These are phyloP conservation scores for Tetragnatha montana DNA, from an alignment of 2,888 invertebrate species.

Conservation along the genomic window DNA sequence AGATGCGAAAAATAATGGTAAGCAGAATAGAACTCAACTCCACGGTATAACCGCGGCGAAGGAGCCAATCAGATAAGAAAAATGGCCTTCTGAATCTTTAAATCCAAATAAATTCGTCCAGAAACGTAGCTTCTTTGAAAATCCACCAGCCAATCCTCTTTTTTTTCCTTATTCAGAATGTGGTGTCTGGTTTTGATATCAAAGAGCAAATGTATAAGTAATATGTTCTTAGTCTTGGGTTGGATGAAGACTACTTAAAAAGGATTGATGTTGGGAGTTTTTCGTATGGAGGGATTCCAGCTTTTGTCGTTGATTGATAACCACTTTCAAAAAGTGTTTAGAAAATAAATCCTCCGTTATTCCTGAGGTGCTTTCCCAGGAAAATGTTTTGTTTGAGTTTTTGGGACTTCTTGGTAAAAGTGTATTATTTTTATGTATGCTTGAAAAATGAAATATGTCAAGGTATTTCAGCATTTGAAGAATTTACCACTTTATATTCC, in stretches of 20 bases:
- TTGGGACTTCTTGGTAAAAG: too few relatives aligned
- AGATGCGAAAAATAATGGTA: background rate
- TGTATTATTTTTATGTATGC: too few relatives aligned
- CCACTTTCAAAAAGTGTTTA: slow-evolving; percentile 21
- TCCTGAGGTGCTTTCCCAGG: too few relatives aligned
- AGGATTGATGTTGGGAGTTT: background rate
- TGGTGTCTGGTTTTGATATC: background rate
- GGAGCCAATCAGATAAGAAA: slow-evolving; percentile 33
- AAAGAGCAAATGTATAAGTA: slow-evolving; percentile 18
- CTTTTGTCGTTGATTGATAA: slow-evolving; percentile 34
- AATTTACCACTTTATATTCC: too few relatives aligned
- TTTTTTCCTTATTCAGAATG: slow-evolving; percentile 2
- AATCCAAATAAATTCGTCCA: slow-evolving; percentile 19
- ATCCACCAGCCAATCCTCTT: slow-evolving; percentile 20
- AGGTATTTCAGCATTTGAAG: too few relatives aligned
- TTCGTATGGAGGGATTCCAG: background rate
- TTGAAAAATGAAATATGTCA: too few relatives aligned
- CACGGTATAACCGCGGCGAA: background rate
- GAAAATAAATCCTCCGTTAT: background rate
- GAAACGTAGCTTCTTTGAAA: slow-evolving; percentile 13
- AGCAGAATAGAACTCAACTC: slow-evolving; percentile 2
- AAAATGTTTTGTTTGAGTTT: too few relatives aligned
- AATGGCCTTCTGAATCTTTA: background rate
- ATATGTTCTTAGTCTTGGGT: background rate
- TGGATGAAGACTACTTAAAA: slow-evolving; percentile 13